Base-by-base conservation (phyloP, 2,797 vertebrate genomes). In the Emydoidea blandingii region DNA sequence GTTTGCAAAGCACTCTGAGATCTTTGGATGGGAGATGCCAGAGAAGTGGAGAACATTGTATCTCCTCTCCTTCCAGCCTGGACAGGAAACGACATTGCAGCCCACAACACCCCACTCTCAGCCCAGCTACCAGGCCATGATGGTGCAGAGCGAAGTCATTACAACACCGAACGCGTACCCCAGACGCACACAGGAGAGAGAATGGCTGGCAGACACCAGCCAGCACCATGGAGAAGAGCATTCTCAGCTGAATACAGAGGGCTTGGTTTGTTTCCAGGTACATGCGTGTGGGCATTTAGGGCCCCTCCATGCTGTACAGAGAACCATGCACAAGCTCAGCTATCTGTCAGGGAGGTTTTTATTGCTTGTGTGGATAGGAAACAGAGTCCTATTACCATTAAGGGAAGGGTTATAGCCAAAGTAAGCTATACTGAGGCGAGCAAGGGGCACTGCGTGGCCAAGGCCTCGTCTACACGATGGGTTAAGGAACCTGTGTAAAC, bases 391-490 rank as follows among this genome's bases (percentile, higher is more conserved):
- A 4, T 1, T 1, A 16, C 76, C 50, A 83, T 53, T 56, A 84
- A 27, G 34, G 65, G 50, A 62, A 56, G 4, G 50, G 57, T 81
- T 68, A 68, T 37, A 37, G n/a, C 9, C 16, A 18, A 68, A 68
- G n/a, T 37, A 37, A 72, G n/a, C n/a, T 72, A 23, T 6, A 65
- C 16, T 65, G 62, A 81, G 65, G 44, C 23, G 29, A 53, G 31
- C 11, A 44, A 29, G 4, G 52, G 27, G 29, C 7, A 21, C 86
- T n/a, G 19, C 2, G 0, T 4, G 78, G 83, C 23, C 68, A 79
- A 34, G 21, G 3, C 0, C 0, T 0, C 3, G 18, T 76, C 79
- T 10, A 6, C 1, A 79, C 27, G 1, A 27, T 3, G 4, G 52
- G 68, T 10, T 54, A 15, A 0, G 0, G 2, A 54, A 41, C 37